A percentile compares a stretch with the other conserved stretches of the same genome.
phyloP scores from a whole-genome alignment of 2,113 vertebrate species.

The Cynoglossus semilaevis region DNA sequence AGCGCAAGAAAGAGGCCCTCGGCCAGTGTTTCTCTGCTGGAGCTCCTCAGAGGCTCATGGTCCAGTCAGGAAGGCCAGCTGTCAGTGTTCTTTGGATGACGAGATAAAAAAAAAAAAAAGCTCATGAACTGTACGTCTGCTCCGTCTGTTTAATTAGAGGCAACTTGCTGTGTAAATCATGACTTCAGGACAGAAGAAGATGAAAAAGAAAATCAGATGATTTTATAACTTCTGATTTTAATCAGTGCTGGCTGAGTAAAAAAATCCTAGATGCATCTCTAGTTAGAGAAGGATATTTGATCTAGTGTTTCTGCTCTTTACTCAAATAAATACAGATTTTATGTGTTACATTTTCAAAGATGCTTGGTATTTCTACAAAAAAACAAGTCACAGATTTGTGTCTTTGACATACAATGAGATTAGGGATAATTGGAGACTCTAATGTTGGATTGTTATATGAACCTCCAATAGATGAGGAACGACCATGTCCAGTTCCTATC shows the following conservation, averaged over 20 bases:
- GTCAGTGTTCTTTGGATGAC: slow-evolving; percentile 58
- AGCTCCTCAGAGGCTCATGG: slow-evolving; percentile 57
- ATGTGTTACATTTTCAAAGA: too few relatives aligned
- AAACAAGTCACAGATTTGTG: too few relatives aligned
- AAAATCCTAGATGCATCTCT: too few relatives aligned
- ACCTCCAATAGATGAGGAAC: too few relatives aligned
- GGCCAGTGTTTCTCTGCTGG: slow-evolving; percentile 58
- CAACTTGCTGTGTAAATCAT: slow-evolving; percentile 49
- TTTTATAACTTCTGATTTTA: slow-evolving; percentile 8
- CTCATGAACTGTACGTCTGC: slow-evolving; percentile 56
- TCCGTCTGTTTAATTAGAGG: slow-evolving; percentile 56
- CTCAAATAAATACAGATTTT: too few relatives aligned
- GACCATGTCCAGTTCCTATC: too few relatives aligned
- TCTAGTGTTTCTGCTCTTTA: too few relatives aligned
- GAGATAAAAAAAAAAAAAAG: slow-evolving; percentile 57
- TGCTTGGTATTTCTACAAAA: too few relatives aligned
- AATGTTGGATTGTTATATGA: too few relatives aligned
- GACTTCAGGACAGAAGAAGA: slow-evolving; percentile 29
- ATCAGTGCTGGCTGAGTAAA: not conserved
- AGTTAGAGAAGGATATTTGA: too few relatives aligned
- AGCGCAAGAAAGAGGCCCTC: slow-evolving; percentile 34
- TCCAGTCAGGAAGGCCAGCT: slow-evolving; percentile 71
- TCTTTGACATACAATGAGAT: too few relatives aligned
- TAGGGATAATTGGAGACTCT: too few relatives aligned
- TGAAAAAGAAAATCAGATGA: slow-evolving; percentile 15